phyloP scores from a whole-genome alignment of 2,113 vertebrate genomes.

The Oxyura jamaicensis region DNA sequence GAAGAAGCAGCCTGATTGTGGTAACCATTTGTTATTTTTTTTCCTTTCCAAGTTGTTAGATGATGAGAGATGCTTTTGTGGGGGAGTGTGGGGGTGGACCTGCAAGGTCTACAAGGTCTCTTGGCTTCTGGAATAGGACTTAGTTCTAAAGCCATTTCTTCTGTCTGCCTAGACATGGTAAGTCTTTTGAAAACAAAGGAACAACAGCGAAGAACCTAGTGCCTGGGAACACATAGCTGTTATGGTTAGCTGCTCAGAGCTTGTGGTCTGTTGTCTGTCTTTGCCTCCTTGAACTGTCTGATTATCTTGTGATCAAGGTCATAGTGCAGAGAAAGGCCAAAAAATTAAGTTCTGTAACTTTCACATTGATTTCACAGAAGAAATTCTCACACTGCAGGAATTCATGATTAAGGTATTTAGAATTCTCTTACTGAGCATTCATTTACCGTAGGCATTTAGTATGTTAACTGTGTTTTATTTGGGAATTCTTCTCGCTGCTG shows the following conservation, averaged over 20 bases:
- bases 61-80: neutral
- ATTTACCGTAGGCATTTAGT: neutral
- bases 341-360: neutral
- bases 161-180: neutral
- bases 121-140: neutral
- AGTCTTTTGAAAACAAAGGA: neutral
- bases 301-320: neutral
- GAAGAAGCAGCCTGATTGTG: neutral
- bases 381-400: neutral
- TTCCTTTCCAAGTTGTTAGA: neutral
- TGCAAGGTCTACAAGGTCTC: neutral
- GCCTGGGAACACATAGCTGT: neutral
- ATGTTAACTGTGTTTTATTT: neutral
- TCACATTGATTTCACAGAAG: neutral
- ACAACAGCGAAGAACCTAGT: accelerated
- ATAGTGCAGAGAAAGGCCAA: neutral
- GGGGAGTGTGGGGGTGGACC: neutral
- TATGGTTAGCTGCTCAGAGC: neutral
- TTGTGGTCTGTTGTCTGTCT: neutral
- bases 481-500: neutral
- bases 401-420: neutral
- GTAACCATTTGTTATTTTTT: neutral
- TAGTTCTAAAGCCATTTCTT: neutral
- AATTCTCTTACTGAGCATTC: neutral
- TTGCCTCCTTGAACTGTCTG: neutral